These are phyloP conservation scores for Piprites chloris DNA, from an alignment of 2,113 vertebrate genomes.

Conservation along the genomic window DNA sequence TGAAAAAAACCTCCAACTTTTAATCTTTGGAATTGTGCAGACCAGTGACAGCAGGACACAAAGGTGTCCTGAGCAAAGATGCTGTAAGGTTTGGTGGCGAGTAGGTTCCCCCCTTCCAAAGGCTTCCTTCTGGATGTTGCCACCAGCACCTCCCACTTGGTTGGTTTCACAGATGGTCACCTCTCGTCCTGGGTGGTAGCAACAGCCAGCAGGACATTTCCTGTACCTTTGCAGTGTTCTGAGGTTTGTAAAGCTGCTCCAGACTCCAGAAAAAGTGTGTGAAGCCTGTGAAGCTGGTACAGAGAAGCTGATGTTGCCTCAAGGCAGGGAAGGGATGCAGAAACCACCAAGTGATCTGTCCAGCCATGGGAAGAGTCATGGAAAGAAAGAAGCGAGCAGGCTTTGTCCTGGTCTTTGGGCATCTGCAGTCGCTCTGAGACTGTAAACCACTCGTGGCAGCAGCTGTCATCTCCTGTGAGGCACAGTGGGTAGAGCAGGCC, in stretches of 20 bases:
- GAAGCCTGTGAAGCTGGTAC: background rate
- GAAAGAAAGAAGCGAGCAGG: background rate
- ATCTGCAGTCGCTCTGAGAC: background rate
- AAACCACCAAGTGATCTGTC: background rate
- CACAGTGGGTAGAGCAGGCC: background rate
- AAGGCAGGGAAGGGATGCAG: background rate
- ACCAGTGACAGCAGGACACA: background rate
- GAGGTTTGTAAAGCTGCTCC: background rate
- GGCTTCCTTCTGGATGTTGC: background rate
- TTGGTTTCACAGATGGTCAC: rapidly evolving
- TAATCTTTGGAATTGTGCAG: background rate
- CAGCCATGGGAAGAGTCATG: background rate
- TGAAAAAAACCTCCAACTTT: rapidly evolving
- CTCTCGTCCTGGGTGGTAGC: background rate
- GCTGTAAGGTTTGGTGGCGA: background rate
- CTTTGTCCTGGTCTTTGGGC: background rate
- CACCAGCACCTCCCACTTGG: background rate
- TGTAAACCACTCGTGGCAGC: background rate
- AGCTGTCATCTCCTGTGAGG: background rate
- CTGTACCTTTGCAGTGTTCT: background rate
- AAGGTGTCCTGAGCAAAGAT: background rate
- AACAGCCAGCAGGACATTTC: background rate
- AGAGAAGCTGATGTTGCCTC: background rate
- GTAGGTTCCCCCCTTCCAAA: background rate
- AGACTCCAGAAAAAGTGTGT: background rate